Percentiles rank a stretch among this genome's conserved stretches.
phyloP scores from a whole-genome alignment of 2,888 invertebrate genomes.

The Lasioglossum villosulum region DNA sequence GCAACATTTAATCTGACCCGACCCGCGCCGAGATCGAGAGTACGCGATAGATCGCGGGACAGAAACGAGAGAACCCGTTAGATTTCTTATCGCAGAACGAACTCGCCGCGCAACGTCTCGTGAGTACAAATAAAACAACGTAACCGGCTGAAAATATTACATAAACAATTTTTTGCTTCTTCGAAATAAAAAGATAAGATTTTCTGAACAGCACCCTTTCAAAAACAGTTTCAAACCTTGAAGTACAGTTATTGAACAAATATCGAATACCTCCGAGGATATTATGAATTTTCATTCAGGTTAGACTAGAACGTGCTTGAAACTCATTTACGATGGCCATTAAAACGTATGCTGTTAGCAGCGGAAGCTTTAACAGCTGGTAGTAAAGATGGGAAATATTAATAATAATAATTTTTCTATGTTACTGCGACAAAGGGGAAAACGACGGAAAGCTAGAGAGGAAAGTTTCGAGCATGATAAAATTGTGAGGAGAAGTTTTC shows the following conservation, averaged over 20 bases:
- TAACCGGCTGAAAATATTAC: neutral
- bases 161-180: too few species aligned
- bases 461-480: neutral
- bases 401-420: neutral
- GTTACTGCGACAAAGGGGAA: neutral
- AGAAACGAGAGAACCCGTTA: neutral
- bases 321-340: neutral
- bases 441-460: neutral
- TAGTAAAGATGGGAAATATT: neutral
- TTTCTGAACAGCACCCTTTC: too few species aligned
- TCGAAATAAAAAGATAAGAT: too few species aligned
- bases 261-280: neutral
- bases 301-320: neutral
- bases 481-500: neutral
- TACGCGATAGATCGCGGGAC: conserved; percentile 18
- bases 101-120: neutral
- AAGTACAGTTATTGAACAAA: neutral
- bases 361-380: neutral
- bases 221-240: neutral
- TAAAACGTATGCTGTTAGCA: neutral
- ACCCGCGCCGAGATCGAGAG: neutral
- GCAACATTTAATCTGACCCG: conserved; percentile 32
- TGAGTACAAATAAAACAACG: neutral
- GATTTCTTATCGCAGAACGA: neutral
- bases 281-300: neutral